Percentiles rank a stretch among this genome's conserved stretches.
Evolutionary conservation across 92 coral and sea anemone species (phyloP).

Genomic region (Anthopleura xanthogrammica): DNA sequence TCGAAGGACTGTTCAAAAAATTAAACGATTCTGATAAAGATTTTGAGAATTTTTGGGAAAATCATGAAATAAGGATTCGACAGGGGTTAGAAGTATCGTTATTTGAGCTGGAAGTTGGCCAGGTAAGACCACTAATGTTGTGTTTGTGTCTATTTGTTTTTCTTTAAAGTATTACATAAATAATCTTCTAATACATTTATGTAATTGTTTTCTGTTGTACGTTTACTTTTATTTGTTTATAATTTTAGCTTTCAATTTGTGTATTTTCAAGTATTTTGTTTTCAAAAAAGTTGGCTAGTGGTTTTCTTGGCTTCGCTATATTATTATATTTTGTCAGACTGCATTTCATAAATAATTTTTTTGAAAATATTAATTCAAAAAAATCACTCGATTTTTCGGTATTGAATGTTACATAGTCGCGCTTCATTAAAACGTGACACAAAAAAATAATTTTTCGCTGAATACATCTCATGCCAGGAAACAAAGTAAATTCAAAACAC

Average conservation of each 20-base stretch:
- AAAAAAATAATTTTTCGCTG: too few species aligned
- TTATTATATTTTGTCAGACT: too few species aligned
- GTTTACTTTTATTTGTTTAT: not conserved
- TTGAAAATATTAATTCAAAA: too few species aligned
- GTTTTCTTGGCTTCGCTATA: too few species aligned
- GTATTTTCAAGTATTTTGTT: not conserved
- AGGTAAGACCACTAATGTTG: conserved; percentile 36
- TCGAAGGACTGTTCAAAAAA: conserved; percentile 58
- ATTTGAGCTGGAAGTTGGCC: conserved; percentile 82
- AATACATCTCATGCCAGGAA: too few species aligned
- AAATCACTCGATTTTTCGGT: too few species aligned
- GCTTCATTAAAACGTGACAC: too few species aligned
- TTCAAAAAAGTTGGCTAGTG: too few species aligned
- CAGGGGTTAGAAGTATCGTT: conserved; percentile 80
- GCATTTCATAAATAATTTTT: too few species aligned
- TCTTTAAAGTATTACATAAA: not conserved
- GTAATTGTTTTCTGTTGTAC: not conserved
- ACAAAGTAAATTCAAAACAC: too few species aligned
- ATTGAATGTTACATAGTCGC: too few species aligned
- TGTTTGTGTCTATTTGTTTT: not conserved
- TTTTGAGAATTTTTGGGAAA: conserved; percentile 75
- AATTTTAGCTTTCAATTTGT: not conserved
- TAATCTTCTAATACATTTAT: not conserved
- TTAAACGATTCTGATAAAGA: conserved; percentile 54
- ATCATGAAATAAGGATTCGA: conserved; percentile 63